These are phyloP conservation scores for Aphodius granarius DNA, from an alignment of 2,888 invertebrate species.

Conservation along the genomic window DNA sequence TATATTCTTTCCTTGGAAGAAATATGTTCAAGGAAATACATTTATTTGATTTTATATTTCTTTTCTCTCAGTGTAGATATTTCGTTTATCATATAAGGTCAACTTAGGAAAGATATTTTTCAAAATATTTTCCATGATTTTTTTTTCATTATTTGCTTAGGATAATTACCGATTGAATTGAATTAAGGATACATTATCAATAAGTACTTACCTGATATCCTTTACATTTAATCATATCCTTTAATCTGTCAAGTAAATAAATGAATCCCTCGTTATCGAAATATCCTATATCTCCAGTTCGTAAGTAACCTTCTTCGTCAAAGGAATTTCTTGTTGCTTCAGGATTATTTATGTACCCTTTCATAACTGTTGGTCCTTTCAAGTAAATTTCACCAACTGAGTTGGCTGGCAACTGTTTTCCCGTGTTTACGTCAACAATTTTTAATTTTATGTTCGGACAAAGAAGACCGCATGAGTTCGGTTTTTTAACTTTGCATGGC, in stretches of 20 bases:
- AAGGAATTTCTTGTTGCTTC: conserved; percentile 63
- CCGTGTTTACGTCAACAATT: conserved; percentile 62
- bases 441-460: conserved; percentile 62
- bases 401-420: conserved; percentile 60
- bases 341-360: conserved; percentile 73
- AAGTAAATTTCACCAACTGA: conserved; percentile 80
- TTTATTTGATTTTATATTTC: too few relatives aligned
- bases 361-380: conserved; percentile 64
- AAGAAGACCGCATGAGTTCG: conserved; percentile 56
- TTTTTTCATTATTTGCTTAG: too few relatives aligned
- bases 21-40: too few relatives aligned
- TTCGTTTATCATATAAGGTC: too few relatives aligned
- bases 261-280: conserved; percentile 74
- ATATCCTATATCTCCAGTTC: conserved; percentile 80
- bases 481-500: conserved; percentile 4
- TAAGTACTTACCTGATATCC: conserved; percentile 65
- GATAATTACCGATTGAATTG: too few relatives aligned
- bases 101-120: too few relatives aligned
- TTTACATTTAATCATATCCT: conserved; percentile 88
- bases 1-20: too few relatives aligned
- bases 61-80: too few relatives aligned
- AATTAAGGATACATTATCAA: too few relatives aligned
- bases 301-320: conserved; percentile 72
- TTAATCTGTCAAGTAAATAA: conserved; percentile 79
- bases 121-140: too few relatives aligned